Base-by-base conservation (phyloP, 1,140 invertebrate genomes). In the Drosophila kurseongensis region DNA sequence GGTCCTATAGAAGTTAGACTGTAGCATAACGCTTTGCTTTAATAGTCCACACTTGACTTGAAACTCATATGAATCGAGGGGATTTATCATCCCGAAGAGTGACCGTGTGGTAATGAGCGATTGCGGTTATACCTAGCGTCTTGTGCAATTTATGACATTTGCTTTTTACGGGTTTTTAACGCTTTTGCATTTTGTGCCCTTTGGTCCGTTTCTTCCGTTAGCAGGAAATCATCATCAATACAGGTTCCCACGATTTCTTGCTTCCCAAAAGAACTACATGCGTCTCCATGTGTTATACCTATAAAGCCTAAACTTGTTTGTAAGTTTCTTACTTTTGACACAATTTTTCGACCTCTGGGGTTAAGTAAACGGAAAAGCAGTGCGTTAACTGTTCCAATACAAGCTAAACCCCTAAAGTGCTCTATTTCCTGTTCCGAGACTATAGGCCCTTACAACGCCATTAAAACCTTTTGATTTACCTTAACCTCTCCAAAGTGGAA, bases 121-220 rank as follows among this genome's bases (percentile, higher is more conserved):
- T 73, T 78, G 73, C 63, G 72, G 59, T 81, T 67, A 35, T 47
- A 68, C 14, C 58, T 45, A 13, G 27, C 7, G 29, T 59, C 41
- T 74, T 81, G 69, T 81, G 82, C 82, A 78, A 84, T 80, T 74
- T 80, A 80, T 85, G 59, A 61, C 40, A 47, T 59, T 65, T 54
- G 44, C 38, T 78, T 82, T 85, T 75, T 61, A 75, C 48, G 27
- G 44, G 29, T 14, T 72, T 41, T 61, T 23, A 35, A 63, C 45
- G 14, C 41, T 57, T 45, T 42, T 50, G 40, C 56, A 56, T 80
- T 27, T 65, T 29, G 52, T 16, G 41, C 50, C 42, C 63, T 47
- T 47, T 58, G 13, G 16, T 9, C n/a, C 16, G n/a, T 41, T 60
- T 35, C 42, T 58, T 45, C 41, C 45, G 45, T 63, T 32, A 71